A percentile compares a stretch with the other conserved stretches of the same genome.
phyloP scores from a whole-genome alignment of 1,140 invertebrate species.

The Monomorium pharaonis region DNA sequence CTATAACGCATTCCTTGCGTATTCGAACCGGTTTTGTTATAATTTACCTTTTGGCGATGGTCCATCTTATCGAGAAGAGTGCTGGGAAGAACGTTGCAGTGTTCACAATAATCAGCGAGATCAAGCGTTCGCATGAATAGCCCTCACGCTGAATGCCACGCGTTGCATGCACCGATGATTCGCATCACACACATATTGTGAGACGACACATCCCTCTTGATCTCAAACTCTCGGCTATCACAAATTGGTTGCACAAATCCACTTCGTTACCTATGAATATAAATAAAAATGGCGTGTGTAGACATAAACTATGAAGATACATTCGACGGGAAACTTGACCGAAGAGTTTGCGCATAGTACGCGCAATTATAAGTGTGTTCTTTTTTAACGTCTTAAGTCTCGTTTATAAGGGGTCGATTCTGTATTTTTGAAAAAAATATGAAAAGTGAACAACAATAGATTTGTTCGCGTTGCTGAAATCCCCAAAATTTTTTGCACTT shows the following conservation, averaged over 20 bases:
- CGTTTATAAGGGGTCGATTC: too few relatives aligned
- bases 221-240: slow-evolving; percentile 18
- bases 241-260: slow-evolving; percentile 40
- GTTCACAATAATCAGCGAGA: slow-evolving; percentile 61
- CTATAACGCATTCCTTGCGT: background rate
- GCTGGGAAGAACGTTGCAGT: slow-evolving; percentile 67
- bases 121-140: slow-evolving; percentile 70
- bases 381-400: too few relatives aligned
- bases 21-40: background rate
- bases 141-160: background rate
- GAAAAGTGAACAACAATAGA: too few relatives aligned
- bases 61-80: slow-evolving; percentile 74
- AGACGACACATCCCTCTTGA: slow-evolving; percentile 15
- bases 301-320: background rate
- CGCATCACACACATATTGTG: slow-evolving; percentile 38
- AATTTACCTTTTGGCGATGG: slow-evolving; percentile 77
- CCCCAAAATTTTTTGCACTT: too few relatives aligned
- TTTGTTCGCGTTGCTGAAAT: too few relatives aligned
- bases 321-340: background rate
- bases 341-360: background rate
- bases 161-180: background rate
- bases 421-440: too few relatives aligned
- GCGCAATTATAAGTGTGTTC: too few relatives aligned
- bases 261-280: slow-evolving; percentile 50
- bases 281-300: slow-evolving; percentile 71